These are phyloP conservation scores for Leptobrachium leishanense DNA, from an alignment of 2,113 vertebrate species.

Conservation along the genomic window DNA sequence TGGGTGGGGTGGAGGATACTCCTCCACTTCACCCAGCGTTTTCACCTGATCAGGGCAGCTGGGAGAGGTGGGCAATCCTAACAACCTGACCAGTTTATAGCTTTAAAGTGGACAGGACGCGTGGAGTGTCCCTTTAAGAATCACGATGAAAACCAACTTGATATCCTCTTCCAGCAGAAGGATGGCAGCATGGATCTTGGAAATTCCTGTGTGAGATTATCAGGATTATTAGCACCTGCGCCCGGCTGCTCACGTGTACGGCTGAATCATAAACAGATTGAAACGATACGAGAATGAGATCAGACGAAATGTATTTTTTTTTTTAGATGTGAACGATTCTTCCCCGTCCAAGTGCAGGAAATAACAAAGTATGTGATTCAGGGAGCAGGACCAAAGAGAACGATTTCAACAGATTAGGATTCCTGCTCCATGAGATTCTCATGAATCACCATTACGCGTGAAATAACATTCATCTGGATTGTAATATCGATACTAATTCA, in stretches of 20 bases:
- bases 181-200: neutral
- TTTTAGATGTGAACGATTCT: constrained; percentile 39
- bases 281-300: constrained; percentile 42
- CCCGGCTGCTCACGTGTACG: constrained; percentile 7
- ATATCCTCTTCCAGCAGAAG: neutral
- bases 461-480: constrained; percentile 37
- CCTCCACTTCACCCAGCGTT: no score
- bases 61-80: no score
- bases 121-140: no score
- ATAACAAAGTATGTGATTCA: constrained; percentile 33
- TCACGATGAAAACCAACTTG: neutral
- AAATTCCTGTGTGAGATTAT: constrained; percentile 5
- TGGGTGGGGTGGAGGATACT: no score
- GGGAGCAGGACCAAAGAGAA: constrained; percentile 24
- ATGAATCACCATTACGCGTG: constrained; percentile 36
- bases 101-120: no score
- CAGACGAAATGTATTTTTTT: constrained; percentile 42
- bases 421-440: constrained; percentile 14
- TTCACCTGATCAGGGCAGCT: no score
- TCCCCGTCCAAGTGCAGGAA: constrained; percentile 37
- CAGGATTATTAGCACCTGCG: constrained; percentile 28
- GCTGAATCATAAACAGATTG: constrained; percentile 38
- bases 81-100: no score
- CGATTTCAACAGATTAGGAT: constrained; percentile 30
- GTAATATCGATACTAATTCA: constrained; percentile 24